Conservation (phyloP, 1,140 invertebrate species). For the Lethrus apterus region DNA sequence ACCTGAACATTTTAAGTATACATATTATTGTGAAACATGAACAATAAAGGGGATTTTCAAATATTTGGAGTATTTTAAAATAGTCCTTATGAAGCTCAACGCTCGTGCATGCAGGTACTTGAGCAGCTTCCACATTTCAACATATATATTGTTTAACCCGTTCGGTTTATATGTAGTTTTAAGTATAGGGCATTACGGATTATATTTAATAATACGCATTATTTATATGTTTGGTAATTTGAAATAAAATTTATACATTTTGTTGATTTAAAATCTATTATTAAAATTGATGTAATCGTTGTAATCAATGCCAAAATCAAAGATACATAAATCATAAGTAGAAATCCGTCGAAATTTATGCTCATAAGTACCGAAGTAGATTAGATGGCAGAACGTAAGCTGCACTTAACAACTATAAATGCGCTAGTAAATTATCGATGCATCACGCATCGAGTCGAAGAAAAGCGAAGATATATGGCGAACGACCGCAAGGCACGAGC, state of each 20-base stretch:
- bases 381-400: constrained; percentile 1
- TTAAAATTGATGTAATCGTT: not conserved
- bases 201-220: too few species aligned
- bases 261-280: too few species aligned
- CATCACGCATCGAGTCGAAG: constrained; percentile 10
- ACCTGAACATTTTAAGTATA: too few species aligned
- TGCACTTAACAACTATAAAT: constrained; percentile 11
- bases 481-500: constrained; percentile 16
- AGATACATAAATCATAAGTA: too few species aligned
- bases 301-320: too few species aligned
- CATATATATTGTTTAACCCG: not conserved
- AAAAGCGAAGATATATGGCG: constrained; percentile 12
- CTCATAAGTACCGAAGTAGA: not conserved
- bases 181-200: too few species aligned
- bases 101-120: not conserved
- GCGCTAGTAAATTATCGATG: constrained; percentile 10
- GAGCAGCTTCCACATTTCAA: not conserved
- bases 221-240: not conserved
- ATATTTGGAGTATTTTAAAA: constrained; percentile 1
- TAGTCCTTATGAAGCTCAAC: not conserved
- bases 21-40: too few species aligned
- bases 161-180: too few species aligned
- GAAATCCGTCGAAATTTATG: too few species aligned
- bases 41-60: constrained; percentile 3
- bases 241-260: not conserved